Percentiles rank a stretch among this genome's conserved stretches.
Evolutionary conservation across 2,797 vertebrate species (phyloP).

Genomic region (Manis pentadactyla): DNA sequence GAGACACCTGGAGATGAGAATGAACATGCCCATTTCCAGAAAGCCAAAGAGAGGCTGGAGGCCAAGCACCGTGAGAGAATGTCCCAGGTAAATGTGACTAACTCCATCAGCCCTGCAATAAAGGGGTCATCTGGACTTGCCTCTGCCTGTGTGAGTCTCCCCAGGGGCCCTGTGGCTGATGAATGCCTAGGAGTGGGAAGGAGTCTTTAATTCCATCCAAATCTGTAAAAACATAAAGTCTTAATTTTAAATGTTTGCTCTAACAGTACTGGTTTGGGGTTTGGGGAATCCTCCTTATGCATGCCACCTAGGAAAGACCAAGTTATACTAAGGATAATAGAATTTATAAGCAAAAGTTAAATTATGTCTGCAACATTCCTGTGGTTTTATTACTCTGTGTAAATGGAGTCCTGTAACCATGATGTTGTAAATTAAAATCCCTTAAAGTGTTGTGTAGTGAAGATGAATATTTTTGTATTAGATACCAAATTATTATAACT

Average conservation of each 20-base stretch:
- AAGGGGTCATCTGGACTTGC: neutral
- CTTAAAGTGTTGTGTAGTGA: neutral
- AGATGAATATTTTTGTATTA: neutral
- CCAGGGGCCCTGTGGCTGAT: fast-evolving
- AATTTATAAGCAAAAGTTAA: neutral
- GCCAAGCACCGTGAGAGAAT: conserved; percentile 97
- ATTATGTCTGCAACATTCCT: neutral
- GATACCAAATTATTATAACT: neutral
- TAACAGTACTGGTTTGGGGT: fast-evolving
- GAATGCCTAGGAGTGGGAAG: neutral
- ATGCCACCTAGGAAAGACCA: neutral
- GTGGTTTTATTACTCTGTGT: neutral
- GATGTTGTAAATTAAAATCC: neutral
- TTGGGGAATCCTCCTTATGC: neutral
- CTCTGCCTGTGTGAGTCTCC: neutral
- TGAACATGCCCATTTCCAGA: conserved; percentile 97
- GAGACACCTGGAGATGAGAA: conserved; percentile 97
- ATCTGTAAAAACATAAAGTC: neutral
- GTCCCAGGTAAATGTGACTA: conserved; percentile 91
- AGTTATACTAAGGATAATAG: neutral
- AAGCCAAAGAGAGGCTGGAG: conserved; percentile 98
- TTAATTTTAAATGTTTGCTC: neutral
- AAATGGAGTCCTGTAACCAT: neutral
- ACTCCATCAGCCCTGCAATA: fast-evolving
- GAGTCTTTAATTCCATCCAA: neutral